Evolutionary conservation across 2,797 vertebrate genomes (phyloP), one percentile per base, ranked within the genome.

Genomic region (Babyrousa celebensis): DNA sequence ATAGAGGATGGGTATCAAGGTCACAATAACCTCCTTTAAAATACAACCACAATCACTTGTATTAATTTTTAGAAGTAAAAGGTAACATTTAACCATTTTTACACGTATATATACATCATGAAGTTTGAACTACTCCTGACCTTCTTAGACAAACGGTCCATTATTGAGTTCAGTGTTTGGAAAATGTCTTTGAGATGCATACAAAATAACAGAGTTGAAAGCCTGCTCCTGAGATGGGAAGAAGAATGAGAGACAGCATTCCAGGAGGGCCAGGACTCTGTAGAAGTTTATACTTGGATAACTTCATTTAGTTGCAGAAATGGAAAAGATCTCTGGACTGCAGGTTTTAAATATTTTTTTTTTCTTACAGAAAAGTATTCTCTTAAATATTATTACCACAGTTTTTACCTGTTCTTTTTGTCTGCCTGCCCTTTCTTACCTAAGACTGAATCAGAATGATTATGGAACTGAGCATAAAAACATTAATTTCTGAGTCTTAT

Each of bases 111-210:
- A 74, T 5, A 85, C 5, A 7, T 82, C 71, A 82, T 32, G 52
- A 85, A 75, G 25, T 56, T 40, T 63, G 32, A 21, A 86, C 52
- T 75, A 62, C 14, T 62, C 27, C 54, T 91, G 84, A 87, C 20
- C 12, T 43, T 89, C 21, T 79, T 62, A 84, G 78, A 71, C 11
- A 89, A 80, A 90, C 54, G 9, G 15, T 62, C 43, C 48, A 40
- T 84, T 72, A 52, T 15, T 54, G 29, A 87, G 62, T 43, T n/a
- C n/a, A 60, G 25, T 72, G 43, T 40, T 72, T 90, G 15, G n/a
- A 80, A 75, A 67, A 78, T 54, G 20, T 85, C 40, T 95, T 58
- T 93, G 87, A 91, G 82, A 56, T 78, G 14, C 21, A 54, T 18
- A 74, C 9, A 56, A 74, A 15, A 62, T 21, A 36, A 83, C 27